Conservation (phyloP, 2,888 invertebrate species). For the Suillia variegata region DNA sequence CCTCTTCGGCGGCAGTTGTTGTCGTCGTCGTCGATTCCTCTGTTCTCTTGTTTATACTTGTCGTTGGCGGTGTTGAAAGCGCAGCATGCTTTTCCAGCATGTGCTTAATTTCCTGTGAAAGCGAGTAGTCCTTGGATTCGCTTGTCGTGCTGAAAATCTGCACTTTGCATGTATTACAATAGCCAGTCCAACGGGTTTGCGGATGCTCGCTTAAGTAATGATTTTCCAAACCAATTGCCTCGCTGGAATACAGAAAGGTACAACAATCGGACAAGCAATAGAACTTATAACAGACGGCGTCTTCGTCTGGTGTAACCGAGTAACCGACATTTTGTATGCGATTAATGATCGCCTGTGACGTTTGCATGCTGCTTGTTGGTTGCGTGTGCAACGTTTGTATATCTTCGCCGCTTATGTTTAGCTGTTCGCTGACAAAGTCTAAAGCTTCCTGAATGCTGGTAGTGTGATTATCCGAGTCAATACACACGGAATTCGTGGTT, state of each 20-base stretch:
- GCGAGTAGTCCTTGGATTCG: neutral
- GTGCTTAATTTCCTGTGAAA: constrained; percentile 46
- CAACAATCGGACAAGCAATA: constrained; percentile 52
- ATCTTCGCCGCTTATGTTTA: constrained; percentile 20
- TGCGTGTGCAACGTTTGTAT: neutral
- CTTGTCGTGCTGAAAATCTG: constrained; percentile 17
- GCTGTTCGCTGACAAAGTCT: constrained; percentile 36
- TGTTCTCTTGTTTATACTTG: neutral
- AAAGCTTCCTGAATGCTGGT: constrained; percentile 42
- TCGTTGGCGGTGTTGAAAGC: constrained; percentile 16
- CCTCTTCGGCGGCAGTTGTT: neutral
- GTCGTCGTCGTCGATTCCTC: neutral
- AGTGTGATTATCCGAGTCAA: constrained; percentile 33
- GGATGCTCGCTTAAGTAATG: constrained; percentile 55
- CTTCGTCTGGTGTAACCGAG: constrained; percentile 23
- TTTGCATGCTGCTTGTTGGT: neutral
- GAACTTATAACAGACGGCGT: constrained; percentile 38
- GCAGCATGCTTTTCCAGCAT: constrained; percentile 44
- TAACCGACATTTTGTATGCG: constrained; percentile 48
- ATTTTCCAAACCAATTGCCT: constrained; percentile 48
- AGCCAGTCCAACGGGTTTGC: constrained; percentile 65
- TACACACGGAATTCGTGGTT: constrained; percentile 16
- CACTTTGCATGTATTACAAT: constrained; percentile 63
- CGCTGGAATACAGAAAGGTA: constrained; percentile 50
- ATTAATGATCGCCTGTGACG: constrained; percentile 25